phyloP scores from a whole-genome alignment of 2,888 invertebrate genomes.

The Arrhopalites spinosus region DNA sequence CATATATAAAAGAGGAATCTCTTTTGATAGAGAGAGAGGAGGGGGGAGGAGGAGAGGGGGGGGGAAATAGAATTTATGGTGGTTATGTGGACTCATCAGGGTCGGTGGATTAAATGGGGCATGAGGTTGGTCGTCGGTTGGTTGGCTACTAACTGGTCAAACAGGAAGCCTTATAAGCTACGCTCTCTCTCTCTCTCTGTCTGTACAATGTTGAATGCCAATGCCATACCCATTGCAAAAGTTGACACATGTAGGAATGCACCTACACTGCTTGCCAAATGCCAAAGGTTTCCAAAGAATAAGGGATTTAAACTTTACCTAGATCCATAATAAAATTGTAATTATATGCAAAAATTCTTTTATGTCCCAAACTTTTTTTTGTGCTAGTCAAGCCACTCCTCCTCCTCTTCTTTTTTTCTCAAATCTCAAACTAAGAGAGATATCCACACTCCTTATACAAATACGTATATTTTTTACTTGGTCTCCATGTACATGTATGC shows the following conservation, averaged over 20 bases:
- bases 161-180: conserved; percentile 50
- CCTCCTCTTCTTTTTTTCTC: background rate
- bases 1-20: too few species aligned
- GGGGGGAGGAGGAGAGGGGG: background rate
- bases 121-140: conserved; percentile 46
- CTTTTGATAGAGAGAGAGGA: too few species aligned
- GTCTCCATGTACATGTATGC: too few species aligned
- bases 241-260: background rate
- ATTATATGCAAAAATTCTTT: conserved; percentile 3
- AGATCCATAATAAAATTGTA: conserved; percentile 29
- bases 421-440: background rate
- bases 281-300: background rate
- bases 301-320: conserved; percentile 26
- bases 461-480: too few species aligned
- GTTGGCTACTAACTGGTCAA: conserved; percentile 52
- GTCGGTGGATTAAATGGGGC: conserved; percentile 52
- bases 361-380: background rate
- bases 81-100: conserved; percentile 38
- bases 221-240: too few species aligned
- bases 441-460: background rate
- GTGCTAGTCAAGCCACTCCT: background rate
- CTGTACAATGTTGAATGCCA: too few species aligned
- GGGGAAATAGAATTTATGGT: background rate
- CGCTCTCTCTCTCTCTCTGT: too few species aligned
- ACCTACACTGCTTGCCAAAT: conserved; percentile 5